These are phyloP conservation scores for Crotalus helleri DNA, from an alignment of 2,113 vertebrate genomes.

Conservation along the genomic window DNA sequence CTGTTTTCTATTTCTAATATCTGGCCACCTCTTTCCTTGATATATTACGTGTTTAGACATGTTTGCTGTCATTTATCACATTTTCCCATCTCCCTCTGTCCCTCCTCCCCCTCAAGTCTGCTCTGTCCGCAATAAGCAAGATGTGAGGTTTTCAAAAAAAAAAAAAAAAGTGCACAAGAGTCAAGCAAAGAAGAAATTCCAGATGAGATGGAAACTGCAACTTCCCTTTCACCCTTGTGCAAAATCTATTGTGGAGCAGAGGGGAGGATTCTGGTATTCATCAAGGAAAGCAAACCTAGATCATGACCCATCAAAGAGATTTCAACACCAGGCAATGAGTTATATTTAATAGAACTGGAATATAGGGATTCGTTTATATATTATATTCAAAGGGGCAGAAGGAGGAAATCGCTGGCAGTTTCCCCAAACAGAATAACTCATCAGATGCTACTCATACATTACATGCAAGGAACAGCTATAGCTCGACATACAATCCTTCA, in stretches of 20 bases:
- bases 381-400: background rate
- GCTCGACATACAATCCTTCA: background rate
- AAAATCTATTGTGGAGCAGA: conserved; percentile 4
- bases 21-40: conserved; percentile 33
- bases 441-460: background rate
- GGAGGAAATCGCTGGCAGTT: background rate
- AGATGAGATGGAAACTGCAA: conserved; percentile 5
- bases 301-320: accelerated
- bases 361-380: background rate
- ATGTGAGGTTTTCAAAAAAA: conserved; percentile 19
- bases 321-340: background rate
- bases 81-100: background rate
- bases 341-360: background rate
- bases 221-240: background rate
- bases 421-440: background rate
- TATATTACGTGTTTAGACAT: conserved; percentile 1
- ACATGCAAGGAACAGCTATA: background rate
- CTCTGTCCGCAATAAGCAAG: conserved; percentile 46
- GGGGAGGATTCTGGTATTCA: background rate
- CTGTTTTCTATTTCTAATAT: conserved; percentile 23
- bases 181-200: conserved; percentile 3
- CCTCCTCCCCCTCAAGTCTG: conserved; percentile 16
- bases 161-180: background rate
- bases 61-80: conserved; percentile 54
- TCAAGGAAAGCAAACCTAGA: background rate